Evolutionary conservation across 2,113 vertebrate species (phyloP).

Genomic region (Helogale parvula): DNA sequence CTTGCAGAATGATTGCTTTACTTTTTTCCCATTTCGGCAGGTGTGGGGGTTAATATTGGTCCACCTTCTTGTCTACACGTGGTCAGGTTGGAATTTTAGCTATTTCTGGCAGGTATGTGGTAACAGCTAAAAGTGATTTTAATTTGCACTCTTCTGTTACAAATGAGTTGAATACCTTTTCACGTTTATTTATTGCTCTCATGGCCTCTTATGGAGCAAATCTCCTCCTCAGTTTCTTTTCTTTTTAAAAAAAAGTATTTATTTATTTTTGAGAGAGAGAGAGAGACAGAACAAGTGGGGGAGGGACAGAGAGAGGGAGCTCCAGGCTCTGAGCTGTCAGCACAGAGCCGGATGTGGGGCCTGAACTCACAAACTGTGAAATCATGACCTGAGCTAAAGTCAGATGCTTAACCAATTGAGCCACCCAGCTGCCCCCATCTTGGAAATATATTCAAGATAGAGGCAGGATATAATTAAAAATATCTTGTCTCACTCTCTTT

Average conservation of each 20-base stretch:
- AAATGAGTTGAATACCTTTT: neutral
- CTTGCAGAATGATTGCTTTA: neutral
- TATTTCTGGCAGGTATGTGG: neutral
- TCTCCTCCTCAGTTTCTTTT: neutral
- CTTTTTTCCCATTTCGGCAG: neutral
- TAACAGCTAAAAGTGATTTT: neutral
- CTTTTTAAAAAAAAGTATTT: too few relatives aligned
- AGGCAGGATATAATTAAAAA: neutral
- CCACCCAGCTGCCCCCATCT: too few relatives aligned
- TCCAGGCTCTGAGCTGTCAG: too few relatives aligned
- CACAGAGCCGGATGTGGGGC: too few relatives aligned
- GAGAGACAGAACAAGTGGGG: too few relatives aligned
- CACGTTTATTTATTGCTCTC: neutral
- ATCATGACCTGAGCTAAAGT: too few relatives aligned
- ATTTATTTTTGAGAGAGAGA: too few relatives aligned
- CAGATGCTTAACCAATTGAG: too few relatives aligned
- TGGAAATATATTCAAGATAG: neutral
- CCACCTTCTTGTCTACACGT: neutral
- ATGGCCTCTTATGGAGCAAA: neutral
- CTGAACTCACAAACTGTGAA: too few relatives aligned
- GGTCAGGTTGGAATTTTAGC: neutral
- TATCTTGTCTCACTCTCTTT: neutral
- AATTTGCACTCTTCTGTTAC: neutral
- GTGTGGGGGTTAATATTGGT: neutral
- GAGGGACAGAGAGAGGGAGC: too few relatives aligned